Percentiles rank a stretch among this genome's conserved stretches.
Conservation (phyloP, 1,140 invertebrate species). For the Camponotus floridanus region DNA sequence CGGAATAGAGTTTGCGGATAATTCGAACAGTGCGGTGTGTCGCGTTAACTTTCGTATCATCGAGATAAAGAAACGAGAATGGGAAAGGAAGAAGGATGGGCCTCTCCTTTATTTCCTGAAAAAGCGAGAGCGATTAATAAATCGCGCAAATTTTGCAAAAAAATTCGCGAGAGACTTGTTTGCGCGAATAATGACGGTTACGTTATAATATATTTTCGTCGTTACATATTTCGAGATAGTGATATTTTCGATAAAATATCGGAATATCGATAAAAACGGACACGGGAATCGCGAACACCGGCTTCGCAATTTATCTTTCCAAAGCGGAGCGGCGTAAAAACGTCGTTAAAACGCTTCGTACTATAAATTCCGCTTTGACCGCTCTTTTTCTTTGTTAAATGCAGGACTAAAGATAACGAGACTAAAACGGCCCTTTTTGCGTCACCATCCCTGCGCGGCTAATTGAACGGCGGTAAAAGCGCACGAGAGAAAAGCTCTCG, state of each 20-base stretch:
- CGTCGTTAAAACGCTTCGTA: slow-evolving; percentile 52
- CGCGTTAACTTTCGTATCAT: slow-evolving; percentile 14
- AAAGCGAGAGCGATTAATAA: neutral
- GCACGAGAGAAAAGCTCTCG: neutral
- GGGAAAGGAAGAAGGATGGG: neutral
- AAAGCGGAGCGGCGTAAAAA: slow-evolving; percentile 48
- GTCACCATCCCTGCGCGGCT: slow-evolving; percentile 2
- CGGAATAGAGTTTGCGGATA: slow-evolving; percentile 62
- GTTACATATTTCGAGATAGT: slow-evolving; percentile 9
- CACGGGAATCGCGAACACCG: slow-evolving; percentile 14
- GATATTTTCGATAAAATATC: slow-evolving; percentile 41
- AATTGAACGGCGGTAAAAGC: slow-evolving; percentile 46
- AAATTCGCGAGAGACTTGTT: slow-evolving; percentile 7
- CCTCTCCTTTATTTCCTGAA: too few species aligned
- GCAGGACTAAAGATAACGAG: slow-evolving; percentile 47
- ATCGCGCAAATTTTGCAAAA: neutral
- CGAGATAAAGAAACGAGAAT: slow-evolving; percentile 7
- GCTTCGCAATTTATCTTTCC: slow-evolving; percentile 41
- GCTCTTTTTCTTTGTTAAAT: slow-evolving; percentile 57
- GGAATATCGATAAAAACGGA: slow-evolving; percentile 51
- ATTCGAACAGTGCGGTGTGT: slow-evolving; percentile 35
- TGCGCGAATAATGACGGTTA: neutral
- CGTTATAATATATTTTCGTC: slow-evolving; percentile 21
- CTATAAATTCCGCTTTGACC: slow-evolving; percentile 50
- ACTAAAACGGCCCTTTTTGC: slow-evolving; percentile 50